Evolutionary conservation across 2,797 vertebrate species (phyloP), one percentile per base, ranked within the genome.

Genomic region (Poeciliopsis paucimaculata): DNA sequence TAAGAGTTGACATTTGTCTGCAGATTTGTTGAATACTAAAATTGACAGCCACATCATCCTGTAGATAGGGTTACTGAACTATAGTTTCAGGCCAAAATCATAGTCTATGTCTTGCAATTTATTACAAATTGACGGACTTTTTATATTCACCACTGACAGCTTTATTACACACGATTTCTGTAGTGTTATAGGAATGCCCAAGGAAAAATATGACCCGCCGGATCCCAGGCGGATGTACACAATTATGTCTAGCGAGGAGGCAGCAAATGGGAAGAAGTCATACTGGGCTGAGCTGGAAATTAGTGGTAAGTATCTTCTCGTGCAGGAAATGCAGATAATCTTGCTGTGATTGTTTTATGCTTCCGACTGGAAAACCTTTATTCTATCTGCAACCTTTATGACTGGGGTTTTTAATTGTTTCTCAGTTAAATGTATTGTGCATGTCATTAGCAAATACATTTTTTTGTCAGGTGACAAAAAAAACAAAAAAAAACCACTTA

Each of bases 151-250:
- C 13, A 34, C 49, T 80, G 31, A 43, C 47, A 47, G 70, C 43
- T 66, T 76, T 78, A 34, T 86, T 72, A 1, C 7, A 62, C 68
- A n/a, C 77, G 20, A 10, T 83, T 16, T 85, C 79, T 89, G 39
- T 86, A 90, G 95, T 95, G 94, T 93, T 91, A 94, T 94, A 98
- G 98, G 97, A 96, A 99, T 99, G 98, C 97, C 98, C 97, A 98
- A 98, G 97, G 98, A 98, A 97, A 98, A 99, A 96, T 99, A 99
- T 98, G 97, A 99, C 95, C 97, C 97, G 96, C 97, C 98, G 90
- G 98, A 99, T 96, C 98, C 97, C 89, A 97, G 98, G 97, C 98
- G 97, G 97, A 99, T 99, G 97, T 99, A 99, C 94, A 99, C 98
- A 93, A 98, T 99, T 96, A 99, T 99, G 98, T 98, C 98, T 84